Evolutionary conservation across 2,113 vertebrate species (phyloP).

Genomic region (Archocentrus centrarchus): DNA sequence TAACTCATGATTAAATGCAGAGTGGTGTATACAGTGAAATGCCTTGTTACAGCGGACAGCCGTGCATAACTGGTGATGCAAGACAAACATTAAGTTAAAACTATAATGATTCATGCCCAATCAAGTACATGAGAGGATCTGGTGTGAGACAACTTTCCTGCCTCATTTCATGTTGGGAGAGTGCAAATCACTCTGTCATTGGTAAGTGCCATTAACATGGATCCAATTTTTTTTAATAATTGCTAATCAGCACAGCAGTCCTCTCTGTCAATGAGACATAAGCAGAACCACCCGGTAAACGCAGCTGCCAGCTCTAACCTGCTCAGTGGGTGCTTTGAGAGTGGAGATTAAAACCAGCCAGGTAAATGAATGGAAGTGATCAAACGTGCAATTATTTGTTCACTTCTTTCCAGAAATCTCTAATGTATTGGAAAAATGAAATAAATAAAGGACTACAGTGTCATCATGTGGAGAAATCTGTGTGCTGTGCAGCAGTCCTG

Average conservation of each 20-base stretch:
- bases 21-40: not conserved
- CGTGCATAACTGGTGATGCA: not conserved
- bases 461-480: not conserved
- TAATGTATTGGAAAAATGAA: not conserved
- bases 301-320: conserved; percentile 50
- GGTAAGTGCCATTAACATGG: conserved; percentile 38
- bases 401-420: conserved; percentile 12
- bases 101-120: not conserved
- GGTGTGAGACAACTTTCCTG: not conserved
- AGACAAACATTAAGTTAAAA: not conserved
- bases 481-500: not conserved
- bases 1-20: no score
- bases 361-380: conserved; percentile 66
- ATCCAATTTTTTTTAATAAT: conserved; percentile 51
- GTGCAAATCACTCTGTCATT: conserved; percentile 26
- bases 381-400: conserved; percentile 23
- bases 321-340: conserved; percentile 31
- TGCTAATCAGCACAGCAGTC: conserved; percentile 58
- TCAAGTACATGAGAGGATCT: not conserved
- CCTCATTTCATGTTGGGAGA: conserved; percentile 24
- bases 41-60: not conserved
- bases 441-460: not conserved
- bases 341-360: conserved; percentile 47
- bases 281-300: conserved; percentile 39
- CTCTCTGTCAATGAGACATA: conserved; percentile 37